A percentile compares a stretch with the other conserved stretches of the same genome.
Conservation (phyloP, 2,797 vertebrate species). For the Sciaenops ocellatus region DNA sequence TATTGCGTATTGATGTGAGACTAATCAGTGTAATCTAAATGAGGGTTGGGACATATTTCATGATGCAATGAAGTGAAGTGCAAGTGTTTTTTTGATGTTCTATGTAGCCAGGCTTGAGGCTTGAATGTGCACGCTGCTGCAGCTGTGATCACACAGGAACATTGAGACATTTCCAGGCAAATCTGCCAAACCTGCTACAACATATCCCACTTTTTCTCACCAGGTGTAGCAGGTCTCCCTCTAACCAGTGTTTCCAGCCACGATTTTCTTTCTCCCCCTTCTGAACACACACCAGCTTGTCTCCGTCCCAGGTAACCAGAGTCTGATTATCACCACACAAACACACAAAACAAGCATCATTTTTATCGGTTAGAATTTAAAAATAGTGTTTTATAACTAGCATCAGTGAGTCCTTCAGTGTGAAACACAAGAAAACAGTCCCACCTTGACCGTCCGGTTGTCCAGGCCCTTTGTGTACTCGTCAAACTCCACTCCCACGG, state of each 20-base stretch:
- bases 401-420: no score
- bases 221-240: conserved; percentile 91
- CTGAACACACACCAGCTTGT: conserved; percentile 92
- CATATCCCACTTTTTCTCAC: conserved; percentile 81
- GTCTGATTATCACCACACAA: conserved; percentile 79
- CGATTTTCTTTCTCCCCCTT: conserved; percentile 96
- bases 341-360: conserved; percentile 18
- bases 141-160: not conserved
- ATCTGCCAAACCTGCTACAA: not conserved
- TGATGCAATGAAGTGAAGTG: not conserved
- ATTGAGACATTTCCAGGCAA: not conserved
- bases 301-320: conserved; percentile 92
- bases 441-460: conserved; percentile 88
- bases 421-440: not conserved
- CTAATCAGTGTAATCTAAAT: not conserved
- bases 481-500: conserved; percentile 91
- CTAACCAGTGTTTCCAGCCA: conserved; percentile 97
- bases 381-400: no score
- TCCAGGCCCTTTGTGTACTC: conserved; percentile 92
- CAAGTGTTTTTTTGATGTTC: not conserved
- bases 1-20: conserved; percentile 17
- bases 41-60: not conserved
- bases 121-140: not conserved
- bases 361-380: not conserved
- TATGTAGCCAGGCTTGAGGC: not conserved